Conservation (phyloP, 30 jellyfish, hydroid and myxozoan species). For the Catostylus mosaicus region DNA sequence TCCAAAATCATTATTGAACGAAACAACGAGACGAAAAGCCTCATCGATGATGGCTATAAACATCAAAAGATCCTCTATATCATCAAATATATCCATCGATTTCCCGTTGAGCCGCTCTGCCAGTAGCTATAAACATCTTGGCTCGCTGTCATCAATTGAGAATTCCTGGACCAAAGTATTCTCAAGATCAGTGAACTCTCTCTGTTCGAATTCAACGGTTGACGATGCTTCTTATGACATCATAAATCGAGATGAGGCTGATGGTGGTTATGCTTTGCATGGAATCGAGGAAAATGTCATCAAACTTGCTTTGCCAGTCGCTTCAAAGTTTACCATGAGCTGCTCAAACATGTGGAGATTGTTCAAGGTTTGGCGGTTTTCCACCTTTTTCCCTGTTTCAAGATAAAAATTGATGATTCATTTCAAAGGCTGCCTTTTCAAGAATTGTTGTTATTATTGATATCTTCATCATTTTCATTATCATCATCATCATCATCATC, state of each 20-base stretch:
- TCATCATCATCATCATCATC: too few relatives aligned
- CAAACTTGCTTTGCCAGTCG: conserved; percentile 78
- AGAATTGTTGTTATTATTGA: too few relatives aligned
- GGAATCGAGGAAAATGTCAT: conserved; percentile 64
- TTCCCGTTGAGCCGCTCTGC: conserved; percentile 36
- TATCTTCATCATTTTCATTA: too few relatives aligned
- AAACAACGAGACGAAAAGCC: conserved; percentile 32
- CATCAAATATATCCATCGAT: conserved; percentile 24
- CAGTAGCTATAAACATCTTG: conserved; percentile 55
- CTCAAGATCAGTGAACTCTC: conserved; percentile 20
- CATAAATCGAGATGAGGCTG: conserved; percentile 57
- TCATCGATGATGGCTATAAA: conserved; percentile 24
- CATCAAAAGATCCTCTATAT: neutral
- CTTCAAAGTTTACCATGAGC: conserved; percentile 51
- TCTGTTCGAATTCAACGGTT: conserved; percentile 8
- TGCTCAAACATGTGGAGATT: conserved; percentile 79
- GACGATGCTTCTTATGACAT: conserved; percentile 71
- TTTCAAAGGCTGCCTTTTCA: too few relatives aligned
- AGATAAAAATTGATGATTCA: too few relatives aligned
- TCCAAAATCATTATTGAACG: conserved; percentile 30
- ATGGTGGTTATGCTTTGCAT: neutral
- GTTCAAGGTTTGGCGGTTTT: conserved; percentile 57
- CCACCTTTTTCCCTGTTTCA: too few relatives aligned
- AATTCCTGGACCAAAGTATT: conserved; percentile 65
- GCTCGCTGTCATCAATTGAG: conserved; percentile 62